These are phyloP conservation scores for Papilio glaucus DNA, from an alignment of 1,140 invertebrate species.

Conservation along the genomic window DNA sequence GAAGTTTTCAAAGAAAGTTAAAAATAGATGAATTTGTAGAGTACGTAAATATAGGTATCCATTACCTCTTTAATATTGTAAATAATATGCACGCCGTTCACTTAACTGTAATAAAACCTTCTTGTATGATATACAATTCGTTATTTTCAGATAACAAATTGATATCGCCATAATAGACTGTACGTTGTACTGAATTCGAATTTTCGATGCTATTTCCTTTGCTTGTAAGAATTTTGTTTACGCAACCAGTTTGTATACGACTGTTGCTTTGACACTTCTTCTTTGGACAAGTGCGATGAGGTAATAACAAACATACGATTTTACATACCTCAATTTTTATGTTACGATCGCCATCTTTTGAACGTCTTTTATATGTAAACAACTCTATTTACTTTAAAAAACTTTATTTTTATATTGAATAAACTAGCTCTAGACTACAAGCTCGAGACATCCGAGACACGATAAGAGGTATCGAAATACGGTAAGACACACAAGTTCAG, in stretches of 20 bases:
- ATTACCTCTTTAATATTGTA: too few relatives aligned
- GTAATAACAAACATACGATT: background rate
- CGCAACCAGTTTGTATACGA: conserved; percentile 1
- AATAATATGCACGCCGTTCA: background rate
- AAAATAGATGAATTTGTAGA: too few relatives aligned
- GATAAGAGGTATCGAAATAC: too few relatives aligned
- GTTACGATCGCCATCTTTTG: too few relatives aligned
- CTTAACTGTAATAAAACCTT: background rate
- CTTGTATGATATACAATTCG: background rate
- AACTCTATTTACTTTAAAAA: too few relatives aligned
- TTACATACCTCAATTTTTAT: background rate
- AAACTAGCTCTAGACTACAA: too few relatives aligned
- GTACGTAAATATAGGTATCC: too few relatives aligned
- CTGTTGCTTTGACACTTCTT: conserved; percentile 12
- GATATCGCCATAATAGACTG: background rate
- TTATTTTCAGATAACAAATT: background rate
- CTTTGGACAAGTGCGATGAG: background rate
- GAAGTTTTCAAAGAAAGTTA: too few relatives aligned
- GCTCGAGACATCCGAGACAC: too few relatives aligned
- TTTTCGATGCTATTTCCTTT: background rate
- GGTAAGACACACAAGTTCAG: too few relatives aligned
- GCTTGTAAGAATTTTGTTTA: background rate
- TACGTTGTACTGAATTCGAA: background rate
- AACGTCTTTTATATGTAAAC: too few relatives aligned
- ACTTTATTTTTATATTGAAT: too few relatives aligned